Base-by-base conservation (phyloP, 2,113 vertebrate species). In the Cyanocitta stelleri region DNA sequence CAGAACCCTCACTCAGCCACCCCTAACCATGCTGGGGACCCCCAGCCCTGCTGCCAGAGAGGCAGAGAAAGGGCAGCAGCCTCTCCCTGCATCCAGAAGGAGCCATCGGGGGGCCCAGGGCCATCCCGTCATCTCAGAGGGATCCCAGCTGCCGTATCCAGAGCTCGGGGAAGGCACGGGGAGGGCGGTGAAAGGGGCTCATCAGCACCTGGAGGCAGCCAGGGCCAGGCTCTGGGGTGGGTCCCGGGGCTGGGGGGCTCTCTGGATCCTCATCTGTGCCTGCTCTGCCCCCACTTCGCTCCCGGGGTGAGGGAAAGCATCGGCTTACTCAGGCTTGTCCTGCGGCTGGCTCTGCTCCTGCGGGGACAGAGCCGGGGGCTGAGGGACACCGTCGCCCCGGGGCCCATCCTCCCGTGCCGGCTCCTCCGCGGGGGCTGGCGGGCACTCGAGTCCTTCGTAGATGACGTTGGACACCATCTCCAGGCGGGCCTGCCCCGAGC, bases 381-480 rank as follows among this genome's bases (percentile, higher is more conserved):
- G 93, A 9, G 97, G 63, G 18, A 93, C 78, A 2, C 87, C 94
- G 46, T 85, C 93, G 5, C 30, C 66, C 61, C 54, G 85, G 41
- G 67, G 30, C 21, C 35, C 27, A 4, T 91, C 72, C 26, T 83
- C 37, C 37, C 26, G 61, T 83, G 44, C 64, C 0, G 13, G 51
- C 11, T 77, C 49, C 66, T 73, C 93, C 48, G 91, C 2, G 7
- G 63, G 58, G 12, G 51, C 82, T 10, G 96, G 21, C 7, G 61
- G 81, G 6, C 88, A 83, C 85, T 96, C 91, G 30, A 98, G 96
- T 74, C 98, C 99, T 46, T 98, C 99, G 78, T 99, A 99, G 96
- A 99, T 98, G 89, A 98, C 95, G 48, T 99, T 99, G 59, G 99
- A 98, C 87, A 99, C 98, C 99, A 99, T 99, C 95, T 99, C 97